Percentiles rank a stretch among this genome's conserved stretches.
Conservation (phyloP, 2,797 vertebrate species). For the Crax fasciolata region DNA sequence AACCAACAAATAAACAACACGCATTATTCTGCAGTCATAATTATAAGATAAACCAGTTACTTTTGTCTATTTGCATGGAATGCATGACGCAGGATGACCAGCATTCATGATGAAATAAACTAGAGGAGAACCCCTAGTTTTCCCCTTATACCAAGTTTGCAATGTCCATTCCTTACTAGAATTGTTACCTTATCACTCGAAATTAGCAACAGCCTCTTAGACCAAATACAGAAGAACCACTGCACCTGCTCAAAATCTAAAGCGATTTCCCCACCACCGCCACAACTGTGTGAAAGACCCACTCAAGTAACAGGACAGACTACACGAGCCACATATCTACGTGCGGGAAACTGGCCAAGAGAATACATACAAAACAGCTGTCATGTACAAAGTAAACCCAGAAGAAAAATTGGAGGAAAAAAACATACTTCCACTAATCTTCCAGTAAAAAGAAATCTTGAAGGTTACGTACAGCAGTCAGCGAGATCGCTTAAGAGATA, state of each 20-base stretch:
- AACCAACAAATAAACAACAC: neutral
- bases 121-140: neutral
- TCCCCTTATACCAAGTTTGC: neutral
- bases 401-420: constrained; percentile 57
- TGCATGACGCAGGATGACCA: neutral
- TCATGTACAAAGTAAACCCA: constrained; percentile 34
- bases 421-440: neutral
- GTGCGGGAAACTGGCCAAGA: constrained; percentile 27
- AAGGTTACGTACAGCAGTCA: neutral
- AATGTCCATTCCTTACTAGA: neutral
- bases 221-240: neutral
- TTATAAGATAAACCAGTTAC: neutral
- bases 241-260: neutral
- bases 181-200: neutral
- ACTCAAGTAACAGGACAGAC: neutral
- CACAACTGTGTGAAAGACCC: neutral
- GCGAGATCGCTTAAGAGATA: neutral
- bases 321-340: neutral
- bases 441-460: constrained; percentile 21
- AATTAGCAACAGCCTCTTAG: neutral
- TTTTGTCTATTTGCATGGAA: neutral
- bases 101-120: neutral
- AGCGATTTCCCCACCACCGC: neutral
- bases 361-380: neutral
- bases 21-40: neutral